Evolutionary conservation across 2,797 vertebrate genomes (phyloP).

Genomic region (Salarias fasciatus): DNA sequence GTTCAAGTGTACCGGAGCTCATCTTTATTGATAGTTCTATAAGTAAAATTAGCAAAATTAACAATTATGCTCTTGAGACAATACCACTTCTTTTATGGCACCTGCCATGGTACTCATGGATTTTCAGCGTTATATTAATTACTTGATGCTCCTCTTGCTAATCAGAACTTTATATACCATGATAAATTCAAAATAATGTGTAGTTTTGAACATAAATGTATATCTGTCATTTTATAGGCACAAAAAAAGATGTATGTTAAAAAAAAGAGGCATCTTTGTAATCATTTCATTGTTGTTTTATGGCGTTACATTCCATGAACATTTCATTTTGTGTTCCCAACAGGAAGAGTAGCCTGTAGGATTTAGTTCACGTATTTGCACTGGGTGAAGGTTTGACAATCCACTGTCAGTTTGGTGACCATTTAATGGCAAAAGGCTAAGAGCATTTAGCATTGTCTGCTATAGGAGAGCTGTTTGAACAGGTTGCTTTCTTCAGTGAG

Average conservation of each 20-base stretch:
- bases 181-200: too few relatives aligned
- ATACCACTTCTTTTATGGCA: too few relatives aligned
- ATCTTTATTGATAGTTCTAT: too few relatives aligned
- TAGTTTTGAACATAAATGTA: too few relatives aligned
- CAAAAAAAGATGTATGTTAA: too few relatives aligned
- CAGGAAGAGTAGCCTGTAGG: slow-evolving; percentile 12
- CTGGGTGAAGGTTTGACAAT: slow-evolving; percentile 5
- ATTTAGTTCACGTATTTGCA: background rate
- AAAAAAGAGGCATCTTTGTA: too few relatives aligned
- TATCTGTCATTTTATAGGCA: too few relatives aligned
- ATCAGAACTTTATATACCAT: background rate
- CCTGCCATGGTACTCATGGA: too few relatives aligned
- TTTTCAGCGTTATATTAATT: background rate
- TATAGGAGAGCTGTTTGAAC: slow-evolving; percentile 24
- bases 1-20: too few relatives aligned
- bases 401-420: slow-evolving; percentile 26
- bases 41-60: too few relatives aligned
- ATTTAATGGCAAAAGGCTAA: slow-evolving; percentile 27
- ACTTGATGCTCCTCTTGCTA: background rate
- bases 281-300: too few relatives aligned
- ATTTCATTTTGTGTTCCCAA: background rate
- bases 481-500: slow-evolving; percentile 41
- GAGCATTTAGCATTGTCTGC: slow-evolving; percentile 33
- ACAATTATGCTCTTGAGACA: too few relatives aligned
- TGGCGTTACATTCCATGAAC: background rate